phyloP scores from a whole-genome alignment of 1,140 invertebrate species.

The Ceratosolen fusciceps region DNA sequence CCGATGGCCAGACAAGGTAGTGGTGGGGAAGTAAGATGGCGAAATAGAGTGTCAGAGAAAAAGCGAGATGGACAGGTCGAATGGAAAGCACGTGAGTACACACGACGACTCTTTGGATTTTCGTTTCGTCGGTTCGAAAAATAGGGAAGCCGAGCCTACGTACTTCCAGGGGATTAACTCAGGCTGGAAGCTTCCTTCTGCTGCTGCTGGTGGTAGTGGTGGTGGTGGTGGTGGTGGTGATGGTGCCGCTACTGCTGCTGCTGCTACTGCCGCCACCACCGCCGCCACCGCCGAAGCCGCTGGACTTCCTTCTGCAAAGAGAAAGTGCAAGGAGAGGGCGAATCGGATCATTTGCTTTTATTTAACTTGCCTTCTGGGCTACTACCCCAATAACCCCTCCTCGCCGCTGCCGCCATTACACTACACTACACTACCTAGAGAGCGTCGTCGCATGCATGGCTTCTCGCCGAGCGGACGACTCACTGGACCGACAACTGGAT shows the following conservation, averaged over 20 bases:
- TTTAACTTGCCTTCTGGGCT: slow-evolving; percentile 55
- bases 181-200: slow-evolving; percentile 13
- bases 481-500: slow-evolving; percentile 57
- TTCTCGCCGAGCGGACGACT: slow-evolving; percentile 27
- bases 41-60: not conserved
- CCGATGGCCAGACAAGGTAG: slow-evolving; percentile 38
- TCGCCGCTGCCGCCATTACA: too few species aligned
- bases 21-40: slow-evolving; percentile 8
- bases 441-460: slow-evolving; percentile 23
- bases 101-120: slow-evolving; percentile 19
- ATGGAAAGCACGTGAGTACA: slow-evolving; percentile 5
- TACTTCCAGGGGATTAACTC: slow-evolving; percentile 48
- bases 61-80: not conserved
- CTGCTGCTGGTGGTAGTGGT: too few species aligned
- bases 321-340: slow-evolving; percentile 25
- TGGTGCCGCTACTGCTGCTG: too few species aligned
- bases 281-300: too few species aligned
- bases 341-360: slow-evolving; percentile 60
- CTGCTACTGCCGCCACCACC: too few species aligned
- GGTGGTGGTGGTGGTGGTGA: too few species aligned
- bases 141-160: slow-evolving; percentile 49
- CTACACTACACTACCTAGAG: not conserved
- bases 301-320: slow-evolving; percentile 9
- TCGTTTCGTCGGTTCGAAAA: slow-evolving; percentile 22
- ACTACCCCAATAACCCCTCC: too few species aligned